These are phyloP conservation scores for Petroica traversi DNA, from an alignment of 2,113 vertebrate genomes.

Conservation along the genomic window DNA sequence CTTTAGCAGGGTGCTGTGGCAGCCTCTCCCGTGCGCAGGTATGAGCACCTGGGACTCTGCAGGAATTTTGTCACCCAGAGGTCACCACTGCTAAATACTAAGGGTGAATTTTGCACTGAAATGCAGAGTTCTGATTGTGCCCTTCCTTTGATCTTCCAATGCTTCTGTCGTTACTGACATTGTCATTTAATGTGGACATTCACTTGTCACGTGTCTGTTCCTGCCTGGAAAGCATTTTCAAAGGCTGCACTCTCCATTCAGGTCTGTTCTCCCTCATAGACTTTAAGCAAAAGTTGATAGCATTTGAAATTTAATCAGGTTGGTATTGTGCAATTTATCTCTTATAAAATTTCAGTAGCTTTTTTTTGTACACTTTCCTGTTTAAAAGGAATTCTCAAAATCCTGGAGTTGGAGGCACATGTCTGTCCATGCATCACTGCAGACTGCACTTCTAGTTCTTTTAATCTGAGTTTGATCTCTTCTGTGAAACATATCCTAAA, in stretches of 20 bases:
- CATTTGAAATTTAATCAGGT: slow-evolving; percentile 69
- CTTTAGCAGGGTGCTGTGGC: background rate
- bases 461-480: background rate
- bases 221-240: slow-evolving; percentile 20
- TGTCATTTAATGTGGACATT: slow-evolving; percentile 60
- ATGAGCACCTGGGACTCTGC: background rate
- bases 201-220: background rate
- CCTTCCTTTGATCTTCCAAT: background rate
- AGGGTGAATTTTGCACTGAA: background rate
- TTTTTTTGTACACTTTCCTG: slow-evolving; percentile 29
- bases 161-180: slow-evolving; percentile 18
- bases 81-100: background rate
- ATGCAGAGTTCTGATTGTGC: slow-evolving; percentile 10
- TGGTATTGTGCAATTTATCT: slow-evolving; percentile 63
- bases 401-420: background rate
- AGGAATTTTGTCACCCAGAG: background rate
- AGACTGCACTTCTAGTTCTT: background rate
- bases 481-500: background rate
- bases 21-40: background rate
- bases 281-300: slow-evolving; percentile 55
- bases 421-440: background rate
- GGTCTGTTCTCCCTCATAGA: background rate
- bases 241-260: slow-evolving; percentile 39
- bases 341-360: slow-evolving; percentile 55
- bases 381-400: slow-evolving; percentile 39